These are phyloP conservation scores for Panopea generosa DNA, from an alignment of 2,888 invertebrate genomes.

Conservation along the genomic window DNA sequence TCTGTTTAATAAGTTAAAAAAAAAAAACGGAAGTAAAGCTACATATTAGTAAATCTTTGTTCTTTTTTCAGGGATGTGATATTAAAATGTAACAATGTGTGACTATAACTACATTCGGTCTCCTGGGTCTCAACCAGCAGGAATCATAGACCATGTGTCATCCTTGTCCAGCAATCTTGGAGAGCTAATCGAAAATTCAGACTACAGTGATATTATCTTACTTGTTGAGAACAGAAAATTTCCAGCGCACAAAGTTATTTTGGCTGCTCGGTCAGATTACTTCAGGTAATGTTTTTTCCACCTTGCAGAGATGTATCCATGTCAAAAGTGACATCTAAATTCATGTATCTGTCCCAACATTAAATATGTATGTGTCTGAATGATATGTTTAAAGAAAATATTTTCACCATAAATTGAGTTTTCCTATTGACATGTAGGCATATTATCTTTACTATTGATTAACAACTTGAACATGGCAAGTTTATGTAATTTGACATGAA, in stretches of 20 bases:
- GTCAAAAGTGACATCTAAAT: no score
- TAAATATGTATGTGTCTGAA: no score
- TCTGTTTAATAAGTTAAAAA: no score
- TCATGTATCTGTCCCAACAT: not conserved
- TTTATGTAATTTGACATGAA: no score
- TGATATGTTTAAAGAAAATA: not conserved
- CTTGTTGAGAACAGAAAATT: constrained; percentile 92
- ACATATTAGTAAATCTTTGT: not conserved
- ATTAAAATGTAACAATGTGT: constrained; percentile 74
- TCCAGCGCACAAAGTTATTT: constrained; percentile 92
- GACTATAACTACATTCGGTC: constrained; percentile 84
- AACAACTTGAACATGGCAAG: no score
- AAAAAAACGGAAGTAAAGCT: no score
- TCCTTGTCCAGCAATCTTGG: constrained; percentile 94
- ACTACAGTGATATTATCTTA: constrained; percentile 96
- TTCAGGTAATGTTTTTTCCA: constrained; percentile 89
- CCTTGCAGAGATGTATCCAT: not conserved
- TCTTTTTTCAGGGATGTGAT: not conserved
- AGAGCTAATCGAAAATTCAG: constrained; percentile 93
- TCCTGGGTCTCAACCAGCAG: constrained; percentile 84
- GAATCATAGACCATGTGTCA: constrained; percentile 90
- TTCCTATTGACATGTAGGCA: no score
- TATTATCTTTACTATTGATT: no score
- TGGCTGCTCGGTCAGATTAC: constrained; percentile 98
- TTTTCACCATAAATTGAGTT: no score